phyloP scores from a whole-genome alignment of 2,888 invertebrate species.

The Calliscelio sp. region DNA sequence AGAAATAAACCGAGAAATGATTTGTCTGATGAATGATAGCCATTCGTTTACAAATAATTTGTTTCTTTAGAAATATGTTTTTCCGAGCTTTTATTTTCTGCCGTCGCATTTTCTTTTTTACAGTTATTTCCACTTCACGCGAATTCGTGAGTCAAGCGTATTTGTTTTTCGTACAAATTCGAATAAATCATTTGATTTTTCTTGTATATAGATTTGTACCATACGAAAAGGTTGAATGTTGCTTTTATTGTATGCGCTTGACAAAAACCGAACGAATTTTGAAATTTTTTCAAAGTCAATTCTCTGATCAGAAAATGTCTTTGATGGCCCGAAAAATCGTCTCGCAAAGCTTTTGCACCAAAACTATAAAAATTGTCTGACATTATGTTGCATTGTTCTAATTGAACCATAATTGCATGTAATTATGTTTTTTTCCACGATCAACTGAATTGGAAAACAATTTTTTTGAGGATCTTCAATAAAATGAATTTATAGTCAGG shows the following conservation, averaged over 20 bases:
- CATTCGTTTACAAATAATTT: conserved; percentile 30
- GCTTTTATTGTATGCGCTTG: too few relatives aligned
- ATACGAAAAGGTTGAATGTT: not conserved
- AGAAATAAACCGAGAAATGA: not conserved
- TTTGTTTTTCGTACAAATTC: conserved; percentile 10
- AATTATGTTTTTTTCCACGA: not conserved
- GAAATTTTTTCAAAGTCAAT: too few relatives aligned
- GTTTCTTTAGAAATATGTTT: conserved; percentile 29
- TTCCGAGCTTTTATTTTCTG: conserved; percentile 8
- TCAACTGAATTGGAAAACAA: not conserved
- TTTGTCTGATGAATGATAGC: conserved; percentile 9
- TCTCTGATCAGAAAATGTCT: too few relatives aligned
- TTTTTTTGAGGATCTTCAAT: not conserved
- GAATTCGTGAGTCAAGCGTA: not conserved
- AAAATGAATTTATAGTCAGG: conserved; percentile 1
- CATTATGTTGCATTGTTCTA: not conserved
- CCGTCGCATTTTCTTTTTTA: not conserved
- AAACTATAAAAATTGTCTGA: too few relatives aligned
- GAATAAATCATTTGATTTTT: conserved; percentile 21
- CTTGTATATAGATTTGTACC: too few relatives aligned
- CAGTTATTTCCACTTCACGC: not conserved
- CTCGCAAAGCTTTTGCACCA: too few relatives aligned
- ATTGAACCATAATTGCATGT: not conserved
- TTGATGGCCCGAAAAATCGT: too few relatives aligned
- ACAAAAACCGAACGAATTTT: too few relatives aligned